phyloP scores from a whole-genome alignment of 2,888 invertebrate species.

The Cheilosia grossa region DNA sequence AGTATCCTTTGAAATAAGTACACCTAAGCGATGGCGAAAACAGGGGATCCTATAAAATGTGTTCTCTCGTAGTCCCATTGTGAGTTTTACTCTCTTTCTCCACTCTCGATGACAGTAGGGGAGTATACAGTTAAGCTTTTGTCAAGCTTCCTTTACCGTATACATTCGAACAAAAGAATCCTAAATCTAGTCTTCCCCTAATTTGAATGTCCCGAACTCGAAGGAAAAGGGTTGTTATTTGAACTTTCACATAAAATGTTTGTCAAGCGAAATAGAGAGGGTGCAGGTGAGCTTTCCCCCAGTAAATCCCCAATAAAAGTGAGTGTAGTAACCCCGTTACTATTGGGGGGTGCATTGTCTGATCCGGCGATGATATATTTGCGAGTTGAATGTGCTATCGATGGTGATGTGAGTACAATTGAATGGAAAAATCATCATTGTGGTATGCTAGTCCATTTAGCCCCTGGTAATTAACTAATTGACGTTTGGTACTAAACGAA shows the following conservation, averaged over 20 bases:
- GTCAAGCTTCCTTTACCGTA: constrained; percentile 2
- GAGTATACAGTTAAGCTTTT: constrained; percentile 10
- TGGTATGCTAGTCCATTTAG: constrained; percentile 27
- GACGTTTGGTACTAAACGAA: neutral
- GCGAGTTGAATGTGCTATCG: constrained; percentile 57
- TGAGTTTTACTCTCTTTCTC: constrained; percentile 27
- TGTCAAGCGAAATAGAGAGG: constrained; percentile 2
- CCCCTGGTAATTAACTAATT: constrained; percentile 60
- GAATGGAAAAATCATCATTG: neutral
- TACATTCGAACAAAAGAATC: neutral
- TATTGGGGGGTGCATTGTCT: neutral
- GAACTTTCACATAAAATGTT: constrained; percentile 62
- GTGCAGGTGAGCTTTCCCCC: constrained; percentile 22
- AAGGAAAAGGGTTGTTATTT: neutral
- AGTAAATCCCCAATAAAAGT: constrained; percentile 46
- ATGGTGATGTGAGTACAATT: constrained; percentile 8
- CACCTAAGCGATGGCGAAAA: constrained; percentile 39
- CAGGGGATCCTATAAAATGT: constrained; percentile 67
- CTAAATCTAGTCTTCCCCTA: constrained; percentile 22
- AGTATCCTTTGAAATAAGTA: constrained; percentile 55
- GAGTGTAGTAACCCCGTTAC: constrained; percentile 59
- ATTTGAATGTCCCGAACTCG: constrained; percentile 7
- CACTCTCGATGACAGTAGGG: neutral
- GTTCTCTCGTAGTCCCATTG: constrained; percentile 30
- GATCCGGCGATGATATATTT: constrained; percentile 37